Evolutionary conservation across 2,113 vertebrate species (phyloP), one percentile per base, ranked within the genome.

Genomic region (Cynopterus brachyotis): DNA sequence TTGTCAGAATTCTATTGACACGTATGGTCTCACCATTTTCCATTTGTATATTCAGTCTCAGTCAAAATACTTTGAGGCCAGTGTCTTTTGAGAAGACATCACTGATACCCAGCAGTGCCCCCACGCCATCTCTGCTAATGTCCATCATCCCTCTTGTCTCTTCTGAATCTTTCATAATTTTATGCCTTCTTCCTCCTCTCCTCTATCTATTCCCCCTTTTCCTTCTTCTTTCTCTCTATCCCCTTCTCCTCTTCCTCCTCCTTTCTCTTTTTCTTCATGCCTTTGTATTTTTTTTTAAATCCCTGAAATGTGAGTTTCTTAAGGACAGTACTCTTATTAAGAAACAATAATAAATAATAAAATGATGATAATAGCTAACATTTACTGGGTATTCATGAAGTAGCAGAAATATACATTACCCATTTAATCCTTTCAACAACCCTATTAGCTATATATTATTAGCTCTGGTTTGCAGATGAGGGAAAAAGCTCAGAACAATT

Each of bases 331-430:
- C 67, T 55, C 64, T 76, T 37, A 66, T 26, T 86, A 55, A 84
- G 78, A 84, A 80, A 67, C 11, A 35, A 89, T n/a, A 40, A 47
- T 35, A 64, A 53, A 59, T 30, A 69, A 81, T 85, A 72, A 83
- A 85, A 82, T 87, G n/a, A 90, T 47, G 66, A 60, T 59, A 91
- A 60, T 42, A 91, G 32, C 30, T 64, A 87, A 82, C 6, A n/a
- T 50, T 81, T 70, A 57, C 32, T 64, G 70, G 81, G 26, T 24
- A 20, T 45, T 79, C 20, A 45, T 20, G 19, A 81, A 6, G 9
- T 87, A 12, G 37, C 35, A 79, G 42, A 87, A 83, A 64, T 73
- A 67, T 19, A 60, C 66, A 40, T 6, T 69, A 16, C 66, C n/a
- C 66, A 66, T 42, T 60, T 75, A 78, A 83, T 82, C 26, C 57